Base-by-base conservation (phyloP, 2,888 invertebrate genomes). In the Ectemnius lituratus region DNA sequence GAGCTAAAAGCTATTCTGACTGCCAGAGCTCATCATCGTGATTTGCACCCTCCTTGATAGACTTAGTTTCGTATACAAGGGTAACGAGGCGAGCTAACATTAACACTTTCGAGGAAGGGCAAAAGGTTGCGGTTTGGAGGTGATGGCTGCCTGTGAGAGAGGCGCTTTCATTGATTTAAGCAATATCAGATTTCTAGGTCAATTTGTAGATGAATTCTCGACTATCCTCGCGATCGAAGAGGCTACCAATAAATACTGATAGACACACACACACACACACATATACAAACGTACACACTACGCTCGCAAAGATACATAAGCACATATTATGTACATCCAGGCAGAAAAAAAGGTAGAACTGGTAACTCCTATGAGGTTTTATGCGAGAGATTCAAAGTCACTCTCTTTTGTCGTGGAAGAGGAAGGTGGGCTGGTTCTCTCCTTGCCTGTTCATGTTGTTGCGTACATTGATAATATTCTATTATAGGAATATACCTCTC, bases 101-200 rank as follows among this genome's bases (percentile, higher is more conserved):
- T n/a, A n/a, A 23, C 23, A 16, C 16, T 52, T 52, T 52, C 52
- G 52, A 5, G 14, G 65, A 66, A 76, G 79, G 80, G 80, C 76
- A 81, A 76, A 81, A 80, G 82, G 78, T 74, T 82, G 73, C 66
- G 72, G 80, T 81, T 84, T 84, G 69, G 75, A 64, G 70, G 84
- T 1, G 2, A 83, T 87, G 85, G 87, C 82, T 85, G 90, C 90
- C 90, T 90, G 88, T 90, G 89, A 90, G 90, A 37, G 37, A 11
- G 37, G 88, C 90, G 90, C 90, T 89, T 87, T 88, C 82, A 87
- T 89, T 87, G 86, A 87, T 88, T 90, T 86, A 90, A 90, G 89
- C 89, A 90, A 90, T 90, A 90, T 90, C 89, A 89, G 89, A 90
- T 89, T 89, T 89, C 85, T 89, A 90, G 89, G 89, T 89, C 88